phyloP scores from a whole-genome alignment of 2,888 invertebrate genomes.

The Drosophila algonquin region DNA sequence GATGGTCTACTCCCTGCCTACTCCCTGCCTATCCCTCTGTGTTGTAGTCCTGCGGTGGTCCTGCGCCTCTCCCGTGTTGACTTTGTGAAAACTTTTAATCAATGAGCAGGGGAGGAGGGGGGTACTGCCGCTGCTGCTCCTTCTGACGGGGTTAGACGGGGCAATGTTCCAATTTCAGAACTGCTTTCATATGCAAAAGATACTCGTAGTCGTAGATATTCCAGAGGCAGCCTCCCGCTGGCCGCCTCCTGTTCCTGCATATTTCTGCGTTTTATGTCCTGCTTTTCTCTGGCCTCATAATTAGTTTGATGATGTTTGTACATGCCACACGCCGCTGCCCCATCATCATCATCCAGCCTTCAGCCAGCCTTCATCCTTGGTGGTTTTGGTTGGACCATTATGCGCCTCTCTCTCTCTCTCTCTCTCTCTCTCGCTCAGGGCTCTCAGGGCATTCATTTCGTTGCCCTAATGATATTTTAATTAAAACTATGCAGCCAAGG shows the following conservation, averaged over 20 bases:
- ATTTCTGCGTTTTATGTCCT: neutral
- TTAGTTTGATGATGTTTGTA: conserved; percentile 63
- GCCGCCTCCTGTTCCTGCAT: neutral
- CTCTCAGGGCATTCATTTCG: conserved; percentile 24
- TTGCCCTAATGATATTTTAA: conserved; percentile 67
- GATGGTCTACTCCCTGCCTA: neutral
- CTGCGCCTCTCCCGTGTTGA: conserved; percentile 48
- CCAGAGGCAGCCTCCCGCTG: conserved; percentile 6
- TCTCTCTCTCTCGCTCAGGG: conserved; percentile 5
- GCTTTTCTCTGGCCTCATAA: conserved; percentile 49
- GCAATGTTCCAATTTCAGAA: conserved; percentile 58
- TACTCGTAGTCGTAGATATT: conserved; percentile 38
- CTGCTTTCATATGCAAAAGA: conserved; percentile 76
- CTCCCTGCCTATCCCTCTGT: neutral
- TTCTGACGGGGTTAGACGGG: neutral
- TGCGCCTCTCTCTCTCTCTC: neutral
- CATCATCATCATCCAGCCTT: neutral
- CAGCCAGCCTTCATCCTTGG: conserved; percentile 6
- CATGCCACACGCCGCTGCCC: conserved; percentile 8
- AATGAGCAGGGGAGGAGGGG: conserved; percentile 35
- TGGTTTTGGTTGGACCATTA: conserved; percentile 5
- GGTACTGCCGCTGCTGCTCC: neutral
- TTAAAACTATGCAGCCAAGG: conserved; percentile 62
- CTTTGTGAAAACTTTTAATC: conserved; percentile 71
- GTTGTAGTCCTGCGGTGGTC: neutral